Conservation (phyloP, 2,797 vertebrate genomes). For the Ambastaia sidthimunki region DNA sequence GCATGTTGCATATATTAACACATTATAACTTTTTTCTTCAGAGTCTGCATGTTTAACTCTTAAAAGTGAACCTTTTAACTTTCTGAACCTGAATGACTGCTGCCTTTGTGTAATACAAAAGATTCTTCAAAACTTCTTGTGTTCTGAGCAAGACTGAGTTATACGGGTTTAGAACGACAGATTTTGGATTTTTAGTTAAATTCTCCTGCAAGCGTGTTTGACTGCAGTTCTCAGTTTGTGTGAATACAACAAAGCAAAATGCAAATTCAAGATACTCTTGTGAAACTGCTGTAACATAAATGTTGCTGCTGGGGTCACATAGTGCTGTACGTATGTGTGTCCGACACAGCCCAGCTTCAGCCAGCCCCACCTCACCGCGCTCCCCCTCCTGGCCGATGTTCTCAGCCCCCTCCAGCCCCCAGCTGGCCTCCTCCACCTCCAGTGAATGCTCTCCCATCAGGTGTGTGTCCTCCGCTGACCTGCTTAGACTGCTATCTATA, state of each 20-base stretch:
- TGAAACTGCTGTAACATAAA: conserved; percentile 5
- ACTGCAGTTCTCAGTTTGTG: not conserved
- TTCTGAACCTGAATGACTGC: not conserved
- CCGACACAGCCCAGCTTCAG: conserved; percentile 82
- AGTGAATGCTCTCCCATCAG: conserved; percentile 94
- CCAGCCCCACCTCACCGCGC: conserved; percentile 92
- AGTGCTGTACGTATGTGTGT: conserved; percentile 15
- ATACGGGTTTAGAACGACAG: not conserved
- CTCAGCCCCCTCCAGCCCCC: conserved; percentile 96
- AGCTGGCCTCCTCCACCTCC: conserved; percentile 91
- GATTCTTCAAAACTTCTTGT: not conserved
- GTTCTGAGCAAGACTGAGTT: no score
- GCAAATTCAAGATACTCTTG: not conserved
- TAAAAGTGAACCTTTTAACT: no score
- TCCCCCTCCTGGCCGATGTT: conserved; percentile 99
- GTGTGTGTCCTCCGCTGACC: conserved; percentile 75
- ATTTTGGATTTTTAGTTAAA: not conserved
- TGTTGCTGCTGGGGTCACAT: not conserved
- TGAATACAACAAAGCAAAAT: no score
- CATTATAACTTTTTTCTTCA: no score
- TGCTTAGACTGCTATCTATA: conserved; percentile 1
- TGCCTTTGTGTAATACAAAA: not conserved
- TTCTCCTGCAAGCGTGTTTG: not conserved
- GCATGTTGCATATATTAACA: no score
- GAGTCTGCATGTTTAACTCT: no score